These are phyloP conservation scores for Helogale parvula DNA, from an alignment of 2,113 vertebrate species.

Conservation along the genomic window DNA sequence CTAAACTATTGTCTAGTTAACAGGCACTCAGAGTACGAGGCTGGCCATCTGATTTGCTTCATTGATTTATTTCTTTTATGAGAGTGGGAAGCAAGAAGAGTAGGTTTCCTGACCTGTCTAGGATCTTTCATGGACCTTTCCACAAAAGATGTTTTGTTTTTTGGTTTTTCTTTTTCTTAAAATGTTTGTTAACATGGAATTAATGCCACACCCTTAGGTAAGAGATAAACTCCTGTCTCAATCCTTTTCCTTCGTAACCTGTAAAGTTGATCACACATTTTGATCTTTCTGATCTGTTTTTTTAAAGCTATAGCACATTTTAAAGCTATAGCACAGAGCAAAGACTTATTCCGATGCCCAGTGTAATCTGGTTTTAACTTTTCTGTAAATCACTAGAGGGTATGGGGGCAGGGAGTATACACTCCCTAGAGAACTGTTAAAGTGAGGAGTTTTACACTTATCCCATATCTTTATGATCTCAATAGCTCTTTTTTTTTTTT, in stretches of 20 bases:
- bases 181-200: not conserved
- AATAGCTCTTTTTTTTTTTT: not conserved
- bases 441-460: not conserved
- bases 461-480: not conserved
- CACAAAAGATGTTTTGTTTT: not conserved
- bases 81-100: not conserved
- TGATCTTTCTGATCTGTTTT: not conserved
- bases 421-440: not conserved
- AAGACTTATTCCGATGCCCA: not conserved
- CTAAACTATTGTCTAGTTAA: not conserved
- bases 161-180: too few species aligned
- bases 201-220: not conserved
- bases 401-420: not conserved
- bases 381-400: not conserved
- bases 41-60: not conserved
- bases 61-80: not conserved
- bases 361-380: not conserved
- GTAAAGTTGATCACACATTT: constrained; percentile 33
- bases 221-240: not conserved
- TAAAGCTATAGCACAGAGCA: not conserved
- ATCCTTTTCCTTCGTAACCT: not conserved
- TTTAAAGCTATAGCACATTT: not conserved
- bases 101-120: not conserved
- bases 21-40: too few species aligned
- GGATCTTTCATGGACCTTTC: not conserved